phyloP scores from a whole-genome alignment of 2,797 vertebrate genomes.

The Acipenser ruthenus region DNA sequence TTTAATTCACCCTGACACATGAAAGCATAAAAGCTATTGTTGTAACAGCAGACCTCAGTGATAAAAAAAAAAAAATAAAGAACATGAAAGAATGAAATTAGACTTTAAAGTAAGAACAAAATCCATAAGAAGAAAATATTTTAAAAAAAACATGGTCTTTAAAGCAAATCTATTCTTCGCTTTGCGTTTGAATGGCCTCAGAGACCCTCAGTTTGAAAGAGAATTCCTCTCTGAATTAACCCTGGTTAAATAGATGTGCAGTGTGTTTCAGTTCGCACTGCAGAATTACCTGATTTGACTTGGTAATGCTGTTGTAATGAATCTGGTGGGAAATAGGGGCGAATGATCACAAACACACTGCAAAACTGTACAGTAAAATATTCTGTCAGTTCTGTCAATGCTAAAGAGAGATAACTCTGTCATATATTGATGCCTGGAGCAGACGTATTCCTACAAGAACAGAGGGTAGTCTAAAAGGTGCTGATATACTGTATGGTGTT shows the following conservation, averaged over 20 bases:
- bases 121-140: not conserved
- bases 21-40: conserved; percentile 56
- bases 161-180: conserved; percentile 11
- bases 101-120: conserved; percentile 31
- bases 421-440: conserved; percentile 51
- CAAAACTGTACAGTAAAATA: conserved; percentile 59
- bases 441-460: conserved; percentile 39
- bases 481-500: conserved; percentile 26
- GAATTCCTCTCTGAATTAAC: conserved; percentile 67
- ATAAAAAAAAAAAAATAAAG: conserved; percentile 32
- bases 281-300: conserved; percentile 96
- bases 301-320: conserved; percentile 95
- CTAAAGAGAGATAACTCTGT: conserved; percentile 49
- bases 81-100: conserved; percentile 34
- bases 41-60: conserved; percentile 57
- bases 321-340: conserved; percentile 72
- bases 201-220: conserved; percentile 64
- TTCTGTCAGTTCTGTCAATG: conserved; percentile 55
- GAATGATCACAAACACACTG: conserved; percentile 54
- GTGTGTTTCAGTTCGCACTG: conserved; percentile 62
- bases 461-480: conserved; percentile 37
- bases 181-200: conserved; percentile 47
- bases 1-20: conserved; percentile 43
- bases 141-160: conserved; percentile 23
- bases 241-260: conserved; percentile 28